phyloP scores from a whole-genome alignment of 2,113 vertebrate species.

The Chlorocebus sabaeus region DNA sequence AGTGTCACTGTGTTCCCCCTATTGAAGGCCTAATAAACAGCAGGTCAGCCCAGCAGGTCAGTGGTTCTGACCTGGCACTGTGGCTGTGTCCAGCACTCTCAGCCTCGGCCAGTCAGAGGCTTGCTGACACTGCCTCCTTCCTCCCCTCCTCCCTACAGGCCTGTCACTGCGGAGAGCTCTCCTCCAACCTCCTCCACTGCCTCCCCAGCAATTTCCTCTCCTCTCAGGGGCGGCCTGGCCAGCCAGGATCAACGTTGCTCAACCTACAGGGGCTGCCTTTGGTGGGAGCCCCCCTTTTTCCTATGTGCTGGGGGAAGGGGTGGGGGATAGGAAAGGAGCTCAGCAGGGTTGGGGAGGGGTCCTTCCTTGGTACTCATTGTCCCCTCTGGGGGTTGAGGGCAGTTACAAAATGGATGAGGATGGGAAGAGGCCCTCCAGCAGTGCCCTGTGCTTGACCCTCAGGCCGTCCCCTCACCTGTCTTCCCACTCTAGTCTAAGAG shows the following conservation, averaged over 20 bases:
- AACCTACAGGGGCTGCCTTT: neutral
- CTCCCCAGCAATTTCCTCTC: neutral
- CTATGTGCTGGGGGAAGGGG: neutral
- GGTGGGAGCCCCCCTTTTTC: too few relatives aligned
- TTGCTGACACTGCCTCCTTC: too few relatives aligned
- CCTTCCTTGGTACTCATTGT: neutral
- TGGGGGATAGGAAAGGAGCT: neutral
- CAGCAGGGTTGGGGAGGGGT: fast-evolving
- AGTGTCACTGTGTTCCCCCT: neutral
- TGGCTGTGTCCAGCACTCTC: neutral
- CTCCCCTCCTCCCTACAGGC: too few relatives aligned
- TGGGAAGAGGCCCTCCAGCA: neutral
- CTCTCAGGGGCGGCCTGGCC: neutral
- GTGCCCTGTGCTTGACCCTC: neutral
- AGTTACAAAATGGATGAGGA: fast-evolving
- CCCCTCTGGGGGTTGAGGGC: neutral
- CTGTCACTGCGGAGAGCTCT: too few relatives aligned
- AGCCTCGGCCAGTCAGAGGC: too few relatives aligned
- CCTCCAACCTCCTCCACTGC: neutral
- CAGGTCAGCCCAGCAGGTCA: neutral
- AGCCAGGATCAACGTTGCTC: neutral
- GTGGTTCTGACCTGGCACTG: neutral
- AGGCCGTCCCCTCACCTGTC: neutral
- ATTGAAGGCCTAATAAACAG: neutral
- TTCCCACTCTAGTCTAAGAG: neutral